Evolutionary conservation across 2,797 vertebrate genomes (phyloP).

Genomic region (Lacerta agilis): DNA sequence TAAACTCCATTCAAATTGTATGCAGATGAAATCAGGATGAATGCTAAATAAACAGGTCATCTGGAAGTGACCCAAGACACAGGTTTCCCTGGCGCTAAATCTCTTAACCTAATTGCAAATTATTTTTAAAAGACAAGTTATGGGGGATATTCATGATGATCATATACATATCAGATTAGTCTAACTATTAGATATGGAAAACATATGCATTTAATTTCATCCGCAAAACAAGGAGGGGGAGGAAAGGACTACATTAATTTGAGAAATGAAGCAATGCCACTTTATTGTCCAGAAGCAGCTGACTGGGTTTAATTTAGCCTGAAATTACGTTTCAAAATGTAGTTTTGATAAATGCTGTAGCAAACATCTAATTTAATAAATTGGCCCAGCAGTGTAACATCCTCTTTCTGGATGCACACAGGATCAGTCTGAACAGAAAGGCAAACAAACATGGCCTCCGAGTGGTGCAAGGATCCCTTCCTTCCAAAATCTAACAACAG

Average conservation of each 20-base stretch:
- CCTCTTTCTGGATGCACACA: conserved; percentile 19
- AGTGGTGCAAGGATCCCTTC: neutral
- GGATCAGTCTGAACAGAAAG: neutral
- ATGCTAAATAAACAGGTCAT: no score
- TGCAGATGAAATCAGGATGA: no score
- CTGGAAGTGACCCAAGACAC: no score
- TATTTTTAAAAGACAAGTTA: conserved; percentile 44
- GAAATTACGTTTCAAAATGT: conserved; percentile 29
- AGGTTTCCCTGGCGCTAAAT: no score
- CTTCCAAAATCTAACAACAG: neutral
- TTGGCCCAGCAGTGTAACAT: accelerated
- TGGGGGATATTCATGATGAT: neutral
- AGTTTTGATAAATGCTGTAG: neutral
- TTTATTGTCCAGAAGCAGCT: conserved; percentile 43
- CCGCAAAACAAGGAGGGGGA: neutral
- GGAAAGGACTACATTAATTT: conserved; percentile 43
- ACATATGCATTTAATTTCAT: conserved; percentile 67
- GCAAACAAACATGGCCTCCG: neutral
- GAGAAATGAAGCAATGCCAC: conserved; percentile 39
- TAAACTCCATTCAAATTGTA: no score
- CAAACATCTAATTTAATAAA: conserved; percentile 38
- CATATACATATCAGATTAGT: conserved; percentile 49
- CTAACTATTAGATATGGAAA: conserved; percentile 56
- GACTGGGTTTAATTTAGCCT: conserved; percentile 35
- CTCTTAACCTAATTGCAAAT: conserved; percentile 39